phyloP scores from a whole-genome alignment of 2,888 invertebrate species.

The Leucophora obtusa region DNA sequence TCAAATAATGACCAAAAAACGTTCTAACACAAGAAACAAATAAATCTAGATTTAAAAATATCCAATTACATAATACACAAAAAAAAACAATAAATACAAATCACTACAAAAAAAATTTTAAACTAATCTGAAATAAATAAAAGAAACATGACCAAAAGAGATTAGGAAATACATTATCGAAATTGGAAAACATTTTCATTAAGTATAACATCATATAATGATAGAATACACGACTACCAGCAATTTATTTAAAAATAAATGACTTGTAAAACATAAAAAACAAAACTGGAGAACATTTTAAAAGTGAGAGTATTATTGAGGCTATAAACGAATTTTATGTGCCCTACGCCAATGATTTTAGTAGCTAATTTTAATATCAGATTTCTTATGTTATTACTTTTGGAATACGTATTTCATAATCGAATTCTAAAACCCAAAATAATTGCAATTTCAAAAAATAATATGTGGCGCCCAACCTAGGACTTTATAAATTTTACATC shows the following conservation, averaged over 20 bases:
- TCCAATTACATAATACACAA: not conserved
- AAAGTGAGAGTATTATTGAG: no score
- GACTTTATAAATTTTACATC: no score
- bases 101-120: not conserved
- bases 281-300: not conserved
- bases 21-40: not conserved
- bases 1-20: not conserved
- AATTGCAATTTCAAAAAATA: no score
- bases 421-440: no score
- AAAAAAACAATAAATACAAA: not conserved
- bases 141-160: not conserved
- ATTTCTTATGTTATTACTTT: no score
- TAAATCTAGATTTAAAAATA: conserved; percentile 1
- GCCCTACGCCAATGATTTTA: no score
- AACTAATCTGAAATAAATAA: not conserved
- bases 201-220: not conserved
- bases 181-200: not conserved
- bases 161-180: not conserved
- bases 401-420: no score
- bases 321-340: not conserved
- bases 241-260: not conserved
- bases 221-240: not conserved
- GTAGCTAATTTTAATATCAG: no score
- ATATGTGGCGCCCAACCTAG: no score
- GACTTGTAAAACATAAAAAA: not conserved